Evolutionary conservation across 2,888 invertebrate species (phyloP).

Genomic region (Drosophila recens): DNA sequence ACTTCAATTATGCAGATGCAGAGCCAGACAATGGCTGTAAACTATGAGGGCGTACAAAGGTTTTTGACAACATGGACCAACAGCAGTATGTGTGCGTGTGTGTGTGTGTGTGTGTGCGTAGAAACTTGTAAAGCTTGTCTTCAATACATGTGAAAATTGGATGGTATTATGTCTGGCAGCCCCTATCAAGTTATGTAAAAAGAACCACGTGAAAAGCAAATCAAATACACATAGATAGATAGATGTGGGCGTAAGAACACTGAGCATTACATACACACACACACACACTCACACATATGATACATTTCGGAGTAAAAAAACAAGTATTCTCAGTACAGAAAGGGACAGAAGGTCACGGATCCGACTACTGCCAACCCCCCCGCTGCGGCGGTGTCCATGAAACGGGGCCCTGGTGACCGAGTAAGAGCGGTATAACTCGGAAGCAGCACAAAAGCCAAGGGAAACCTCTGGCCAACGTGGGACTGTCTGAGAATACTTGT

Average conservation of each 20-base stretch:
- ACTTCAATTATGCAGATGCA: conserved; percentile 71
- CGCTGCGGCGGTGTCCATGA: no score
- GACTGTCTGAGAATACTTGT: no score
- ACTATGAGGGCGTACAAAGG: conserved; percentile 55
- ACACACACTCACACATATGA: not conserved
- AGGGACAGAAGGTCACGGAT: no score
- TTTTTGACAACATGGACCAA: conserved; percentile 10
- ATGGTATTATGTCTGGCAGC: conserved; percentile 56
- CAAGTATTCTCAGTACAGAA: no score
- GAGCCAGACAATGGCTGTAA: conserved; percentile 59
- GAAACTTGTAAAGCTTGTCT: conserved; percentile 28
- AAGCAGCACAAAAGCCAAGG: no score
- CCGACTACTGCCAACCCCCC: no score
- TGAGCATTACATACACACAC: not conserved
- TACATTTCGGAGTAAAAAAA: no score
- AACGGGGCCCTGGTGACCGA: no score
- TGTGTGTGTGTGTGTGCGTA: not conserved
- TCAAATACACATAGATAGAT: conserved; percentile 18
- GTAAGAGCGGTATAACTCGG: no score
- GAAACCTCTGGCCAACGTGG: no score
- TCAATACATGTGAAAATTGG: conserved; percentile 56
- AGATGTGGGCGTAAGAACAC: not conserved
- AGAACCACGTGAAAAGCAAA: conserved; percentile 15
- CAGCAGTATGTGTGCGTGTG: not conserved
- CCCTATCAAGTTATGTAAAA: conserved; percentile 62